Conservation (phyloP, 2,113 vertebrate genomes). For the Xenopus laevis region DNA sequence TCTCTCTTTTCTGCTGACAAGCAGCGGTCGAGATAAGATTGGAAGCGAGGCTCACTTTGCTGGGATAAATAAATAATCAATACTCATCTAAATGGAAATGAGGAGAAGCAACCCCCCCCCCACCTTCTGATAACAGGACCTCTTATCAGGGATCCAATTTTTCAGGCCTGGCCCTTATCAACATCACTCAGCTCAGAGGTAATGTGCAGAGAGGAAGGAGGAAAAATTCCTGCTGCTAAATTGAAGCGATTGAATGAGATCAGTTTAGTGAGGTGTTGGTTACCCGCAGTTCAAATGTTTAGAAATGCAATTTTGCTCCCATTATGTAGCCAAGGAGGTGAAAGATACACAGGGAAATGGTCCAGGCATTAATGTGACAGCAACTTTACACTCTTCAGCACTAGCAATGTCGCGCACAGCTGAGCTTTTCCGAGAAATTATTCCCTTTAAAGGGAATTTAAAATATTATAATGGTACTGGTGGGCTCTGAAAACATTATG, state of each 20-base stretch:
- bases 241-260: slow-evolving; percentile 94
- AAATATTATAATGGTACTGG: not conserved
- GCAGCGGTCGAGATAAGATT: slow-evolving; percentile 98
- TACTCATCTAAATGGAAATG: slow-evolving; percentile 99
- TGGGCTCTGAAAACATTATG: no score
- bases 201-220: slow-evolving; percentile 68
- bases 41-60: slow-evolving; percentile 99
- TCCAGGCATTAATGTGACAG: slow-evolving; percentile 34
- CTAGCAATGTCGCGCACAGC: not conserved
- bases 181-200: slow-evolving; percentile 94
- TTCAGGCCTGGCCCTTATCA: slow-evolving; percentile 98
- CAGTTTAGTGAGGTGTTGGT: slow-evolving; percentile 80
- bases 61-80: slow-evolving; percentile 99
- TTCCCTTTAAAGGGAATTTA: slow-evolving; percentile 1
- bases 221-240: slow-evolving; percentile 80
- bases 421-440: not conserved
- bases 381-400: slow-evolving; percentile 25
- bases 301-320: slow-evolving; percentile 79
- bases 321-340: slow-evolving; percentile 68
- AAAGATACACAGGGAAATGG: slow-evolving; percentile 35
- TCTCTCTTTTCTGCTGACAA: slow-evolving; percentile 98
- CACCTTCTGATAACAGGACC: slow-evolving; percentile 93
- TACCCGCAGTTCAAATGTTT: slow-evolving; percentile 73
- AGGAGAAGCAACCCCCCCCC: slow-evolving; percentile 73
- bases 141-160: slow-evolving; percentile 99